These are phyloP conservation scores for Actenoides lindsayi DNA, from an alignment of 2,113 vertebrate species.

Conservation along the genomic window DNA sequence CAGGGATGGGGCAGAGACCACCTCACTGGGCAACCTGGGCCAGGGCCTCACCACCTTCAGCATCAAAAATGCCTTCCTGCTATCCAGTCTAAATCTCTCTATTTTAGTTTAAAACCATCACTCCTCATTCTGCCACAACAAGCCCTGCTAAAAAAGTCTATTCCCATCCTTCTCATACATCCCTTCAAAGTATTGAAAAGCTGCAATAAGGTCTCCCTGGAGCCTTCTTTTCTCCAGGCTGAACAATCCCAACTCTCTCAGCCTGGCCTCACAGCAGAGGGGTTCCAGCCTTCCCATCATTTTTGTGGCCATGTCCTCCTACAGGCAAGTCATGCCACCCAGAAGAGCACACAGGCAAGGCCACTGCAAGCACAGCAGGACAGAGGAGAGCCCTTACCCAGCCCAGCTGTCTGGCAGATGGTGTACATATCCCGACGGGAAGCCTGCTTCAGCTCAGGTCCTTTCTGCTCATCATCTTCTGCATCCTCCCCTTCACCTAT, in stretches of 20 bases:
- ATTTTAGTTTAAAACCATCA: not conserved
- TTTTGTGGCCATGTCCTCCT: not conserved
- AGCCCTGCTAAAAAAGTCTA: not conserved
- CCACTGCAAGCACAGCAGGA: not conserved
- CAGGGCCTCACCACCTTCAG: not conserved
- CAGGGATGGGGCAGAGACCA: not conserved
- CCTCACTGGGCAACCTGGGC: not conserved
- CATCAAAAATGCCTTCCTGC: not conserved
- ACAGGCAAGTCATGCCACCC: not conserved
- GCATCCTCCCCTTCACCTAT: conserved; percentile 84
- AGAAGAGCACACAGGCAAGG: not conserved
- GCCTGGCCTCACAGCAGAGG: not conserved
- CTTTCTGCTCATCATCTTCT: conserved; percentile 93
- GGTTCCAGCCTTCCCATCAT: not conserved
- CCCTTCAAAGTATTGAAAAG: not conserved
- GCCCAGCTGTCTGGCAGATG: conserved; percentile 94
- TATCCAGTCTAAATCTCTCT: not conserved
- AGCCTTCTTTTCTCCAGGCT: not conserved
- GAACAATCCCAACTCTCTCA: not conserved
- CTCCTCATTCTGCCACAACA: not conserved
- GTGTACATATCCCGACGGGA: conserved; percentile 98
- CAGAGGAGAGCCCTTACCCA: conserved; percentile 79
- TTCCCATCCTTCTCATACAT: not conserved
- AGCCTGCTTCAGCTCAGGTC: conserved; percentile 95
- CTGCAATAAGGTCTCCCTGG: not conserved